Evolutionary conservation across 2,888 invertebrate species (phyloP).

Genomic region (Cylloceria caligata): DNA sequence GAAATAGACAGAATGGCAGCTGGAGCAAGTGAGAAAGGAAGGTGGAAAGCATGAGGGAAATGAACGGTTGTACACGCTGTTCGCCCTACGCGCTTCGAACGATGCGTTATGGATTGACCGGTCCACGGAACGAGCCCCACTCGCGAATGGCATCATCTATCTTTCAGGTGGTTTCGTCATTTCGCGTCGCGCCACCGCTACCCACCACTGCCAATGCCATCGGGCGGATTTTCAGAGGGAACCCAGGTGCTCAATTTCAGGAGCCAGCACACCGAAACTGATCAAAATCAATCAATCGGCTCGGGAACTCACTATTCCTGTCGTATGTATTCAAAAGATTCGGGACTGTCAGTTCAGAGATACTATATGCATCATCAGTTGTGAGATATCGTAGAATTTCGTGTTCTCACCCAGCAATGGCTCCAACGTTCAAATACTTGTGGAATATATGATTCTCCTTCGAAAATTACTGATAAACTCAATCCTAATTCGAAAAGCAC

Average conservation of each 20-base stretch:
- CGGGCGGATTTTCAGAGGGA: constrained; percentile 21
- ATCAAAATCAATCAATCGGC: constrained; percentile 70
- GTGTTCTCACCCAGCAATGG: background rate
- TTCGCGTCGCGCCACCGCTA: constrained; percentile 69
- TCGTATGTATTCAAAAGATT: constrained; percentile 18
- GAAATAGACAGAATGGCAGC: constrained; percentile 59
- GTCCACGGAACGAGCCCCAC: constrained; percentile 71
- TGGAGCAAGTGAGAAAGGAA: constrained; percentile 51
- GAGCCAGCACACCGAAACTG: constrained; percentile 62
- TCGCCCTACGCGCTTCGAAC: constrained; percentile 71
- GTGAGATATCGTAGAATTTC: constrained; percentile 8
- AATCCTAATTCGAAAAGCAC: too few relatives aligned
- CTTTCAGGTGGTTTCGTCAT: constrained; percentile 81
- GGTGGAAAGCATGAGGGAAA: constrained; percentile 53
- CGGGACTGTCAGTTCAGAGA: background rate
- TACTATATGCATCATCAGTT: background rate
- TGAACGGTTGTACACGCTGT: constrained; percentile 54
- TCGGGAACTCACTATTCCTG: constrained; percentile 23
- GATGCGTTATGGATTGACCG: constrained; percentile 81
- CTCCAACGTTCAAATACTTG: background rate
- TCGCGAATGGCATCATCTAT: constrained; percentile 81
- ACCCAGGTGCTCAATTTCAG: constrained; percentile 65
- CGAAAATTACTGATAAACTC: background rate
- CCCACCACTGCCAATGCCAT: constrained; percentile 44
- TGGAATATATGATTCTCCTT: background rate